Conservation (phyloP, 2,888 invertebrate genomes). For the Biston stratarius region DNA sequence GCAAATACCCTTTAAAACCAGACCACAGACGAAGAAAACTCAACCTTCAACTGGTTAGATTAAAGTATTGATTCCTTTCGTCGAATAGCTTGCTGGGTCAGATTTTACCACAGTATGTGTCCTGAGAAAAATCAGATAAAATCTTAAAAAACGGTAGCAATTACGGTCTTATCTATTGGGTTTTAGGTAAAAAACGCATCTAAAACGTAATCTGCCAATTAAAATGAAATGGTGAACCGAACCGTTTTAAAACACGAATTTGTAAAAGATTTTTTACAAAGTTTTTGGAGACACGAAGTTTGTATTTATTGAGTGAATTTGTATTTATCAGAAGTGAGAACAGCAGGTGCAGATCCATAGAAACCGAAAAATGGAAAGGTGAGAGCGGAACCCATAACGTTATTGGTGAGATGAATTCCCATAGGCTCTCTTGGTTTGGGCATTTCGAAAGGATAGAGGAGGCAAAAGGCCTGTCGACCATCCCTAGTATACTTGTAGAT, state of each 20-base stretch:
- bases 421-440: no score
- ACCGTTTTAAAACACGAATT: constrained; percentile 44
- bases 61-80: constrained; percentile 51
- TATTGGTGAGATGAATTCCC: no score
- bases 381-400: no score
- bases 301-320: no score
- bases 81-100: constrained; percentile 57
- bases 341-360: no score
- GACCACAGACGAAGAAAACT: constrained; percentile 35
- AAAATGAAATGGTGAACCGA: constrained; percentile 68
- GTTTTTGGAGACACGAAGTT: background rate
- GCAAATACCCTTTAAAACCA: constrained; percentile 56
- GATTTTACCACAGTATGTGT: constrained; percentile 54
- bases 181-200: constrained; percentile 64
- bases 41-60: constrained; percentile 31
- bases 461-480: no score
- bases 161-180: constrained; percentile 77
- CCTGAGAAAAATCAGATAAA: constrained; percentile 77
- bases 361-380: no score
- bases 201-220: constrained; percentile 78
- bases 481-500: no score
- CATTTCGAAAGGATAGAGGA: no score
- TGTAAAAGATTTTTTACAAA: constrained; percentile 33
- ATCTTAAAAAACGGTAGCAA: constrained; percentile 82
- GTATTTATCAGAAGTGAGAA: no score